Evolutionary conservation across 2,113 vertebrate genomes (phyloP).

Genomic region (Hassar affinis): DNA sequence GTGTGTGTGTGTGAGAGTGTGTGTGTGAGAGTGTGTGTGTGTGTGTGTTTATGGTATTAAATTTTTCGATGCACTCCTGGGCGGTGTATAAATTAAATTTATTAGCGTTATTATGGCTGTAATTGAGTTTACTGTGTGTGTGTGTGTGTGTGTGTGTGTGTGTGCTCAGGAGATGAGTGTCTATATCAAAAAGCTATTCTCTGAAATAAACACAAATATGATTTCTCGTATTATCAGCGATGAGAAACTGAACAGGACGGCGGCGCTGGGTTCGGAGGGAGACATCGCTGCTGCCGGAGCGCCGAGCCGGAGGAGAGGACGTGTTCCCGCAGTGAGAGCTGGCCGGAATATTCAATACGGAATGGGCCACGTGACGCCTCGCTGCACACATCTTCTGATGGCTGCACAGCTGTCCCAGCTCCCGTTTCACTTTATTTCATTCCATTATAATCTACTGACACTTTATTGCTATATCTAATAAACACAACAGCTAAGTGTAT

Average conservation of each 20-base stretch:
- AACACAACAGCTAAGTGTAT: not conserved
- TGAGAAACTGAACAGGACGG: not conserved
- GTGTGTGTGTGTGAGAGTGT: constrained; percentile 3
- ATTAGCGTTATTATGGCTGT: not conserved
- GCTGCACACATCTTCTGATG: not conserved
- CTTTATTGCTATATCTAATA: not conserved
- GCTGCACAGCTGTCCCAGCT: not conserved
- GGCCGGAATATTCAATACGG: constrained; percentile 16
- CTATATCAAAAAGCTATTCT: not conserved
- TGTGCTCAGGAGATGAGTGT: not conserved
- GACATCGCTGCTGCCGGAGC: not conserved
- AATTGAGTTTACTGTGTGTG: not conserved
- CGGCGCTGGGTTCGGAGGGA: not conserved
- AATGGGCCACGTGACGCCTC: not conserved
- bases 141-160: constrained; percentile 12
- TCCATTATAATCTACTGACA: not conserved
- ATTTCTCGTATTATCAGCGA: not conserved
- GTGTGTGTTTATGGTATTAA: not conserved
- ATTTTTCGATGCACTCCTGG: not conserved
- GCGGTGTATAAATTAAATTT: constrained; percentile 10
- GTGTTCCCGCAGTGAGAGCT: constrained; percentile 25
- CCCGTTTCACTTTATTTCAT: not conserved
- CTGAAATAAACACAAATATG: constrained; percentile 5
- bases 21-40: constrained; percentile 4
- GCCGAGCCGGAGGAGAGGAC: not conserved